Evolutionary conservation across 1,140 invertebrate species (phyloP), one percentile per base, ranked within the genome.

Genomic region (Bombus waltoni): DNA sequence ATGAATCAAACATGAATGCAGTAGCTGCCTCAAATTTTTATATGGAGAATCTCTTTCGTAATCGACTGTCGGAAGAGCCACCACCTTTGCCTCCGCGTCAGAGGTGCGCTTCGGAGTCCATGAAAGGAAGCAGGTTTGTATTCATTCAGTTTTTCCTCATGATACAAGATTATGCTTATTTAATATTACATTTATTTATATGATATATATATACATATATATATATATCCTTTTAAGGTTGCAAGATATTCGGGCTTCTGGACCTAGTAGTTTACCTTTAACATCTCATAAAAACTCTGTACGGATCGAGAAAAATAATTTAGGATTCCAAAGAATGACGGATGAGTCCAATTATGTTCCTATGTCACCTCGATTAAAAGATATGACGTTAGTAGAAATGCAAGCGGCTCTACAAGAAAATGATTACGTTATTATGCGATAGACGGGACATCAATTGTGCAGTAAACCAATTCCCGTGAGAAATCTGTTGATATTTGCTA

Each of bases 351-450:
- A 94, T 81, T 95, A 95, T 59, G 94, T 95, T 68, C 91, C 93
- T 3, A 95, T 95, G 94, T 94, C 93, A 25, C 94, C 94, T 2
- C 89, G 94, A 81, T 77, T 93, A 22, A 92, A 91, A 66, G 92
- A 94, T 32, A 88, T 92, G 3, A 89, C 89, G 10, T 35, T 91
- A 10, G 81, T 91, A 10, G 81, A 93, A 40, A 82, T 88, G n/a
- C 87, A 92, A 77, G 88, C 91, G 70, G 76, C 87, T 32, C 86
- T 81, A 42, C 87, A 92, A 77, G 94, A 95, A 83, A 92, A 93
- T 74, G 89, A 94, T 77, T 95, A 95, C 35, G 93, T 94, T 88
- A 93, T 94, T 22, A 95, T 95, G 95, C 93, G 93, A 87, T 94
- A 92, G 85, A 62, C 15, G 1, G 3, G 44, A 35, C 6, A 28